phyloP scores from a whole-genome alignment of 2,113 vertebrate genomes.

The Sitta europaea region DNA sequence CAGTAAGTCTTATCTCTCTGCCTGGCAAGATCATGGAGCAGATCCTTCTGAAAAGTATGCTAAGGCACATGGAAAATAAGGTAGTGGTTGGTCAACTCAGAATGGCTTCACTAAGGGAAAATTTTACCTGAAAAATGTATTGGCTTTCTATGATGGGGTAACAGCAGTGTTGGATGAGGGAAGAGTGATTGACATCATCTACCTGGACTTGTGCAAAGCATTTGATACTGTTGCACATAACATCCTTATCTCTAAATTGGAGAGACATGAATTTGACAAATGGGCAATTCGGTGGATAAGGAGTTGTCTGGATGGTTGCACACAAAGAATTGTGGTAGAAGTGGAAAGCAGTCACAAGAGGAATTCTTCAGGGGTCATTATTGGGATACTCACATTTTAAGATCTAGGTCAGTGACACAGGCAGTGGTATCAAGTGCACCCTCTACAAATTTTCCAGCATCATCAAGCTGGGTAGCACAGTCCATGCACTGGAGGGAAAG shows the following conservation, averaged over 20 bases:
- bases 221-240: background rate
- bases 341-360: background rate
- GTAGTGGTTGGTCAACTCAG: background rate
- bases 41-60: background rate
- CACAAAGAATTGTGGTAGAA: background rate
- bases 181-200: background rate
- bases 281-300: background rate
- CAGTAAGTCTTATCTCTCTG: background rate
- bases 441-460: background rate
- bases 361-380: background rate
- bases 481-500: accelerated
- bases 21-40: background rate
- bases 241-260: background rate
- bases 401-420: accelerated
- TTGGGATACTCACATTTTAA: background rate
- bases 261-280: background rate
- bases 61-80: background rate
- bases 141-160: background rate
- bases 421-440: background rate
- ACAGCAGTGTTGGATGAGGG: background rate
- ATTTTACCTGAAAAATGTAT: background rate
- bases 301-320: background rate
- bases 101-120: background rate
- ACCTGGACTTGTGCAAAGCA: background rate
- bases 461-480: background rate